These are phyloP conservation scores for Festucalex cinctus DNA, from an alignment of 2,113 vertebrate species.

Conservation along the genomic window DNA sequence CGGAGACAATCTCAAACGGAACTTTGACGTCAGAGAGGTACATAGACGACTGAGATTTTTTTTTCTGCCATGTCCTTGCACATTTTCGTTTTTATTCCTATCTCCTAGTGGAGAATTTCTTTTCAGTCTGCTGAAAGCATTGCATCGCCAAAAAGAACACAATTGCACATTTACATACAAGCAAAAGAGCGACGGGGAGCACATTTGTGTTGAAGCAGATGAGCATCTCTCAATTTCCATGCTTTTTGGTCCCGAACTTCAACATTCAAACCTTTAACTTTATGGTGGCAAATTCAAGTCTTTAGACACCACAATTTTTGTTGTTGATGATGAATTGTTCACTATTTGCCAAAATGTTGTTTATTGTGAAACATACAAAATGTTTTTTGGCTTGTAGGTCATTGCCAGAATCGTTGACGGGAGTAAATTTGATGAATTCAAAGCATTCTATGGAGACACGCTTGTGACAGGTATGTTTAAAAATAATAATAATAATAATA, in stretches of 20 bases:
- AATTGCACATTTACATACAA: too few species aligned
- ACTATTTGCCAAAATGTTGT: too few species aligned
- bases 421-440: conserved; percentile 97
- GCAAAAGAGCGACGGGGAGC: too few species aligned
- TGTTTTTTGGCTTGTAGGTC: conserved; percentile 72
- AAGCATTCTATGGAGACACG: conserved; percentile 96
- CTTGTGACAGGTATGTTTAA: conserved; percentile 85
- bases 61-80: not conserved
- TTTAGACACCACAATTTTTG: not conserved
- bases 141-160: too few species aligned
- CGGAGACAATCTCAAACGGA: conserved; percentile 89
- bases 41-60: not conserved
- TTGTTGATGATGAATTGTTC: not conserved
- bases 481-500: not conserved
- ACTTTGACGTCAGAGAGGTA: conserved; percentile 94
- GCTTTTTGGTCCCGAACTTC: too few species aligned
- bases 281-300: too few species aligned
- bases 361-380: not conserved
- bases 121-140: too few species aligned
- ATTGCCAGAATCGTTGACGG: conserved; percentile 96
- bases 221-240: too few species aligned
- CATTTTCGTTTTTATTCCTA: not conserved
- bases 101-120: too few species aligned
- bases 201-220: too few species aligned
- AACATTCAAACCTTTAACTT: too few species aligned